Conservation (phyloP, 2,113 vertebrate genomes). For the Cinclus mexicanus region DNA sequence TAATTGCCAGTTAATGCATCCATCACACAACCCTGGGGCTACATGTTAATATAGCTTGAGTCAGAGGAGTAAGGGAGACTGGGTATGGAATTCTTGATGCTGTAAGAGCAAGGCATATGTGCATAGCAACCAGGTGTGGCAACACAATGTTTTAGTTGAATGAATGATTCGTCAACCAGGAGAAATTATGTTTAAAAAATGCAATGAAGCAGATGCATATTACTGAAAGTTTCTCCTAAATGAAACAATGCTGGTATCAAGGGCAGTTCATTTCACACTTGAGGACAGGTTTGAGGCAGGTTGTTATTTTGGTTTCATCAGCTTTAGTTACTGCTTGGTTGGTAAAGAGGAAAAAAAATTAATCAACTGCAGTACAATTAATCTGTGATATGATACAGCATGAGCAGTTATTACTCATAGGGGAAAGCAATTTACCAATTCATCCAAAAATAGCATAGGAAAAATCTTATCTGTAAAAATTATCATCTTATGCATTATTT, state of each 20-base stretch:
- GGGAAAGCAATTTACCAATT: constrained; percentile 58
- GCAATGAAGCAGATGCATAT: background rate
- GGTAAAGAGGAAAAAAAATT: constrained; percentile 33
- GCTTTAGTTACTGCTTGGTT: constrained; percentile 29
- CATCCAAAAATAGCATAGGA: constrained; percentile 46
- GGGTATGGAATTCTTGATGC: background rate
- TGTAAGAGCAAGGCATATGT: background rate
- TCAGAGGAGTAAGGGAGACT: background rate
- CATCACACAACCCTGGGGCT: background rate
- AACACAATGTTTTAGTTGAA: background rate
- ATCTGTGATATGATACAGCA: constrained; percentile 23
- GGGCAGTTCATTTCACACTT: background rate
- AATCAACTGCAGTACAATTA: constrained; percentile 50
- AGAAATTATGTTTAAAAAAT: background rate
- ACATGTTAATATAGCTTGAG: background rate
- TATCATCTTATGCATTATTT: constrained; percentile 4
- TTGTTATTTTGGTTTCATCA: constrained; percentile 25
- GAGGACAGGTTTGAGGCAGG: background rate
- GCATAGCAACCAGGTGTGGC: background rate
- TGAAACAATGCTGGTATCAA: background rate
- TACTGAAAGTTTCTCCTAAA: background rate
- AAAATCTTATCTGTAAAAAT: constrained; percentile 52
- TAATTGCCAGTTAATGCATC: background rate
- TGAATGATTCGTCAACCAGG: background rate
- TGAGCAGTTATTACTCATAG: constrained; percentile 46